Evolutionary conservation across 2,888 invertebrate genomes (phyloP).

Genomic region (Clanis bilineata): DNA sequence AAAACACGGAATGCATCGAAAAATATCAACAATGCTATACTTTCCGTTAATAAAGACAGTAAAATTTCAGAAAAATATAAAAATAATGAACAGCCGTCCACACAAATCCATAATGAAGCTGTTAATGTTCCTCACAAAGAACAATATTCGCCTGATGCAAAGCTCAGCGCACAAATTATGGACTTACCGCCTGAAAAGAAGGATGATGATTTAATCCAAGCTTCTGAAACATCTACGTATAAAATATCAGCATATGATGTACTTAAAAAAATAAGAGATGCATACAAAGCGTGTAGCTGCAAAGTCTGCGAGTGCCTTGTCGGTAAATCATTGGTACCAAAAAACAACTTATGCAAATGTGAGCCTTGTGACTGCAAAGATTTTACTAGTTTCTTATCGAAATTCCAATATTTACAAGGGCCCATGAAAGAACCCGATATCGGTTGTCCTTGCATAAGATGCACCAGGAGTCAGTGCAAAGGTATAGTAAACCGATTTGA

Average conservation of each 20-base stretch:
- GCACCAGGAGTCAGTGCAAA: slow-evolving; percentile 35
- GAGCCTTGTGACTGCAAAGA: slow-evolving; percentile 48
- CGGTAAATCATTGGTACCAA: slow-evolving; percentile 28
- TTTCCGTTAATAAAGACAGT: neutral
- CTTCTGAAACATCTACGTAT: slow-evolving; percentile 5
- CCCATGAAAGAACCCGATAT: slow-evolving; percentile 18
- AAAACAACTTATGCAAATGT: slow-evolving; percentile 39
- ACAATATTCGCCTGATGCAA: slow-evolving; percentile 31
- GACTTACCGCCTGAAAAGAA: slow-evolving; percentile 44
- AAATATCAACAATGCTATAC: neutral
- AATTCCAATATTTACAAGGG: neutral
- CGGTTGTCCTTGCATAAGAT: slow-evolving; percentile 37
- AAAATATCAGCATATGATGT: slow-evolving; percentile 44
- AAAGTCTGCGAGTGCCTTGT: slow-evolving; percentile 64
- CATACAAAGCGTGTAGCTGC: slow-evolving; percentile 64
- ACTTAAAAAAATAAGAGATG: slow-evolving; percentile 54
- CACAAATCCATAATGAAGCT: neutral
- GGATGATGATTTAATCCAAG: slow-evolving; percentile 24
- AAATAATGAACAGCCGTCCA: slow-evolving; percentile 10
- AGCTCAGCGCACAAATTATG: slow-evolving; percentile 55
- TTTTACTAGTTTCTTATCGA: slow-evolving; percentile 30
- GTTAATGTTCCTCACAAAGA: slow-evolving; percentile 20
- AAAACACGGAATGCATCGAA: neutral
- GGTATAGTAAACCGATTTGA: slow-evolving; percentile 26
- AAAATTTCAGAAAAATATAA: neutral